Percentiles rank a stretch among this genome's conserved stretches.
These are phyloP conservation scores for Drosophila gaucha DNA, from an alignment of 2,888 invertebrate species.

Conservation along the genomic window DNA sequence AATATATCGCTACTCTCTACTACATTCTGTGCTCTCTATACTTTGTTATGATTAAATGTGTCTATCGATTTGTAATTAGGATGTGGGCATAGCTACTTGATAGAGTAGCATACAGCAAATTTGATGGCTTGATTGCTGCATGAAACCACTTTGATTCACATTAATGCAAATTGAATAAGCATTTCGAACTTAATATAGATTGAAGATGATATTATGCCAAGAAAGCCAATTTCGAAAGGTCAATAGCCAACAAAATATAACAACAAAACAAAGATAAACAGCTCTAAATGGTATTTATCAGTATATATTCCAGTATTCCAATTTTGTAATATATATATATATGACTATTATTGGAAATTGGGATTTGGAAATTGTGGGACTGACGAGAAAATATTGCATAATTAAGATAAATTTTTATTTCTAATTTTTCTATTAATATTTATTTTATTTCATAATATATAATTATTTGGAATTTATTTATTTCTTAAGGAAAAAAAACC, in stretches of 20 bases:
- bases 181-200: constrained; percentile 14
- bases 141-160: constrained; percentile 37
- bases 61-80: constrained; percentile 70
- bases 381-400: too few relatives aligned
- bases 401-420: too few relatives aligned
- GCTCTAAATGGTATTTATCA: too few relatives aligned
- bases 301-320: too few relatives aligned
- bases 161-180: constrained; percentile 44
- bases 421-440: too few relatives aligned
- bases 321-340: too few relatives aligned
- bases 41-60: constrained; percentile 60
- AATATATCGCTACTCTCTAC: constrained; percentile 19
- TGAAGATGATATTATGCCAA: constrained; percentile 3
- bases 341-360: too few relatives aligned
- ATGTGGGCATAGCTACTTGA: constrained; percentile 18
- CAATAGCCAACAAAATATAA: background rate
- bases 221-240: background rate
- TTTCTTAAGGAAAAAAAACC: too few relatives aligned
- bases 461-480: too few relatives aligned
- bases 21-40: constrained; percentile 1
- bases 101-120: constrained; percentile 29
- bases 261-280: background rate
- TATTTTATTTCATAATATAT: too few relatives aligned
- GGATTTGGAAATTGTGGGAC: too few relatives aligned
- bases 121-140: constrained; percentile 35